Percentiles rank a stretch among this genome's conserved stretches.
Conservation (phyloP, 2,888 invertebrate genomes). For the Drosophila prostipennis region DNA sequence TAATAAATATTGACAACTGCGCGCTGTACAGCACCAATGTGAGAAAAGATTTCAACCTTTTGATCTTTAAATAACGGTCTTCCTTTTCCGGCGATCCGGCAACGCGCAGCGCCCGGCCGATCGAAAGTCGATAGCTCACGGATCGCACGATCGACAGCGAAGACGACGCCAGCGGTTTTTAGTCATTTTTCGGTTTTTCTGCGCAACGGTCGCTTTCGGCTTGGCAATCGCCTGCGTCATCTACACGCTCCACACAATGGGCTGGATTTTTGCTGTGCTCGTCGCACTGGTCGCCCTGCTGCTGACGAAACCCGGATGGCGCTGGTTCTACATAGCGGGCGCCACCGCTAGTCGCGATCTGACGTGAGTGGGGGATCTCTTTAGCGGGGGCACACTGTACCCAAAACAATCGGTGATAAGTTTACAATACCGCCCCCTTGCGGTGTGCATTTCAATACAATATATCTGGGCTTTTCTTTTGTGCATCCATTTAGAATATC, state of each 20-base stretch:
- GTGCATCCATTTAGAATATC: conserved; percentile 57
- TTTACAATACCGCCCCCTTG: conserved; percentile 72
- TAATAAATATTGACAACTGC: conserved; percentile 69
- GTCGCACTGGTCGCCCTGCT: conserved; percentile 89
- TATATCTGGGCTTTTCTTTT: conserved; percentile 60
- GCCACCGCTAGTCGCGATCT: conserved; percentile 90
- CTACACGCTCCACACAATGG: conserved; percentile 83
- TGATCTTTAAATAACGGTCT: background rate
- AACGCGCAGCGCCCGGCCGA: conserved; percentile 53
- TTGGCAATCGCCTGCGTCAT: conserved; percentile 85
- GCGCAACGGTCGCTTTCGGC: conserved; percentile 85
- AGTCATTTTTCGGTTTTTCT: conserved; percentile 72
- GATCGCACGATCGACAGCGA: conserved; percentile 15
- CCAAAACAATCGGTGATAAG: conserved; percentile 51
- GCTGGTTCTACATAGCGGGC: conserved; percentile 91
- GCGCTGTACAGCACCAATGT: conserved; percentile 62
- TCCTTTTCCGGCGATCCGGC: conserved; percentile 34
- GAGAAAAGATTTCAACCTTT: conserved; percentile 21
- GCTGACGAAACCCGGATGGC: conserved; percentile 89
- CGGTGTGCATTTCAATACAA: conserved; percentile 76
- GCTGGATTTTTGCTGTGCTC: conserved; percentile 87
- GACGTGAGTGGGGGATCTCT: conserved; percentile 70
- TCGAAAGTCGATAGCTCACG: conserved; percentile 27
- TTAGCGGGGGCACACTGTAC: conserved; percentile 13
- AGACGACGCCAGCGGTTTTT: conserved; percentile 65